These are phyloP conservation scores for Phyto melanocephala DNA, from an alignment of 2,888 invertebrate species.

Conservation along the genomic window DNA sequence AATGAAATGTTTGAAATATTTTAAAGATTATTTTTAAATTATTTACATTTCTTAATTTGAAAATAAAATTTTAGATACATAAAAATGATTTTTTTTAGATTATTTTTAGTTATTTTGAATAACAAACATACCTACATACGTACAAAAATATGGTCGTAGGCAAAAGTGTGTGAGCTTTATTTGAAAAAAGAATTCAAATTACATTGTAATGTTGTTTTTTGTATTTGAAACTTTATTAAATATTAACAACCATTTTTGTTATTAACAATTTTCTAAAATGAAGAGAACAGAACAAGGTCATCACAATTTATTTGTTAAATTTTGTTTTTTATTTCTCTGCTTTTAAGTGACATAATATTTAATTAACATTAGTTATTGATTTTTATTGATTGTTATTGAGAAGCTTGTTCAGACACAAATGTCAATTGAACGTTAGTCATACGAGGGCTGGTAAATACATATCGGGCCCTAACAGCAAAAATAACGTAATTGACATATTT, in stretches of 20 bases:
- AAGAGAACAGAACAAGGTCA: neutral
- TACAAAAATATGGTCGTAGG: neutral
- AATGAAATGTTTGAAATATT: slow-evolving; percentile 1
- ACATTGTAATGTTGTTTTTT: neutral
- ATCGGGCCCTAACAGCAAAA: neutral
- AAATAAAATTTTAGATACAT: neutral
- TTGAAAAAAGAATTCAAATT: neutral
- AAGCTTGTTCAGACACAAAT: neutral
- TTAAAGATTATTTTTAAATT: neutral
- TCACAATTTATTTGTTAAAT: neutral
- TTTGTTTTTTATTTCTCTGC: neutral
- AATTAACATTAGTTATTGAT: slow-evolving; percentile 12
- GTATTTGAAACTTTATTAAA: neutral
- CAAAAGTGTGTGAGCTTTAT: neutral
- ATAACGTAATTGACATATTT: no score
- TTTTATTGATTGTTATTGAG: slow-evolving; percentile 42
- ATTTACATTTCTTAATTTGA: neutral
- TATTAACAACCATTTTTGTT: neutral
- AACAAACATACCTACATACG: no score
- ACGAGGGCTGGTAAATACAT: neutral
- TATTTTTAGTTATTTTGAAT: no score
- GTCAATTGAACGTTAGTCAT: neutral
- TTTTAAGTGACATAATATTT: slow-evolving; percentile 43
- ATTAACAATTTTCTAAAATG: neutral
- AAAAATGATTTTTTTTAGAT: no score